Evolutionary conservation across 2,113 vertebrate genomes (phyloP).

Genomic region (Alethe diademata): DNA sequence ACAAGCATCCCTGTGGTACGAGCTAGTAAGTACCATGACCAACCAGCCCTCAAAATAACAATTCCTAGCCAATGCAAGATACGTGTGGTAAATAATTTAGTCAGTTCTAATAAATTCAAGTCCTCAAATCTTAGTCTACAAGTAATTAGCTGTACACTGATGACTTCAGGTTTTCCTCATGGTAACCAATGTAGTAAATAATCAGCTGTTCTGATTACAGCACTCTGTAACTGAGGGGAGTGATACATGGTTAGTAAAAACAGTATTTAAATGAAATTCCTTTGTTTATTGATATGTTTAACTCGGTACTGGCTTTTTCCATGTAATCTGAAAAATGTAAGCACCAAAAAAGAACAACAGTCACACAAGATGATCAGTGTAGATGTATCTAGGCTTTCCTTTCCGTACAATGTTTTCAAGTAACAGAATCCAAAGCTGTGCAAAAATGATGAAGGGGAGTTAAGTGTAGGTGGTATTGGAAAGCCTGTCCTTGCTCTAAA

Average conservation of each 20-base stretch:
- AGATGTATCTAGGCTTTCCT: background rate
- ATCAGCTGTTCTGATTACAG: background rate
- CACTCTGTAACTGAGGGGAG: background rate
- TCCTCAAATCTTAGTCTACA: conserved; percentile 42
- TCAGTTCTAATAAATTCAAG: background rate
- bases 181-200: background rate
- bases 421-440: conserved; percentile 46
- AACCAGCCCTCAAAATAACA: conserved; percentile 3
- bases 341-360: conserved; percentile 29
- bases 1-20: conserved; percentile 17
- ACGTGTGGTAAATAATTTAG: background rate
- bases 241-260: background rate
- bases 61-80: conserved; percentile 17
- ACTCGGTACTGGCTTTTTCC: conserved; percentile 26
- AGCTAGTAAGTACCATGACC: conserved; percentile 3
- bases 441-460: background rate
- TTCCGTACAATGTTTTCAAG: conserved; percentile 20
- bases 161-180: background rate
- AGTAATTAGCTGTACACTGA: background rate
- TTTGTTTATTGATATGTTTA: background rate
- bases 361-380: background rate
- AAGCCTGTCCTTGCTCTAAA: background rate
- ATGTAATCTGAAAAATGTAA: background rate
- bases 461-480: background rate
- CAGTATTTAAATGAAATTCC: background rate